Conservation (phyloP, 1,140 invertebrate genomes). For the Anastrepha obliqua region DNA sequence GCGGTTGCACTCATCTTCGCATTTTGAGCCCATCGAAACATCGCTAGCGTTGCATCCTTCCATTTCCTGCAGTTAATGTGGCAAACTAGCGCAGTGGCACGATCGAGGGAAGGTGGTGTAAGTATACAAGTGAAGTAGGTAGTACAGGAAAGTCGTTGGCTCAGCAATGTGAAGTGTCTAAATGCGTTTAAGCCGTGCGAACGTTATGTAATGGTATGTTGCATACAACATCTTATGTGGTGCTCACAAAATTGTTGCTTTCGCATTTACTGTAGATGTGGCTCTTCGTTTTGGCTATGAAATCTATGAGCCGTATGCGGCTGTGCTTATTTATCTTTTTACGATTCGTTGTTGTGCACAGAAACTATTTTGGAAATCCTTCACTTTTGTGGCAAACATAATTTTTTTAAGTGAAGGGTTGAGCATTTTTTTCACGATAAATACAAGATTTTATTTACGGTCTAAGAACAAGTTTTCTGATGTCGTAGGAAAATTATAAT, state of each 20-base stretch:
- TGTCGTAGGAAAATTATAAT: background rate
- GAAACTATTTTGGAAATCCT: too few relatives aligned
- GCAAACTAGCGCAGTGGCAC: background rate
- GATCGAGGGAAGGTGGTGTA: background rate
- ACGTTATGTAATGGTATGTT: background rate
- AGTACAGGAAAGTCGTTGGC: background rate
- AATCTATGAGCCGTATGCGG: too few relatives aligned
- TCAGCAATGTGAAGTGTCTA: conserved; percentile 23
- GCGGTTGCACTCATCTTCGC: background rate
- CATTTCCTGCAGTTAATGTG: background rate
- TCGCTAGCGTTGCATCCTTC: background rate
- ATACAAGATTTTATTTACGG: too few relatives aligned
- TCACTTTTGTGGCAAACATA: too few relatives aligned
- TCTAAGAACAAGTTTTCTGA: background rate
- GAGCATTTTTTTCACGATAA: too few relatives aligned
- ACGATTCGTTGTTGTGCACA: too few relatives aligned
- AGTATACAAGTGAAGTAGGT: background rate
- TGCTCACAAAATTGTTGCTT: background rate
- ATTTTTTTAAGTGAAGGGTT: too few relatives aligned
- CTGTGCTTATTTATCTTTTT: too few relatives aligned
- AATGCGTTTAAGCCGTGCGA: conserved; percentile 3
- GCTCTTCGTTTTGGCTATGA: too few relatives aligned
- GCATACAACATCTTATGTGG: background rate
- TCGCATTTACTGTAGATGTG: background rate
- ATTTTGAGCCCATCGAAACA: background rate